Evolutionary conservation across 2,113 vertebrate genomes (phyloP), one percentile per base, ranked within the genome.

Genomic region (Hiodon alosoides): DNA sequence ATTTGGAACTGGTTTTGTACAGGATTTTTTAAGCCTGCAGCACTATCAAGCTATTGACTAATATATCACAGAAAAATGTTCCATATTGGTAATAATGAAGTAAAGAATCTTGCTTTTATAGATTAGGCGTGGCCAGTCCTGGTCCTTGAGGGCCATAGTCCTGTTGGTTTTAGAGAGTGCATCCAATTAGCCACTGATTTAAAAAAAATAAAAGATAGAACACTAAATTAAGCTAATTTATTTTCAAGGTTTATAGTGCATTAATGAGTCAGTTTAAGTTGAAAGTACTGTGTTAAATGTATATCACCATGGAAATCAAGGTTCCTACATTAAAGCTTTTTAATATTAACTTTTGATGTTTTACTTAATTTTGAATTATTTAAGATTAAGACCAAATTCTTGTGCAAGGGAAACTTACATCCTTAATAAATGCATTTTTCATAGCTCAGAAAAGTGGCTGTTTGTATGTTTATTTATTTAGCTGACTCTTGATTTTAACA

Each of bases 351-450:
- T 58, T 5, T 13, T 17, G 48, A 61, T 52, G 13, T 62, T 62
- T 62, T 62, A 51, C 51, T 72, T 71, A 11, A n/a, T 57, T 31
- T 62, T 11, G 47, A 58, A 17, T 14, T 3, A 71, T 60, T 60
- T 16, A 6, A 31, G 13, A 51, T 52, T 72, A 61, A 17, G 58
- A 58, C 54, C 31, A 46, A 16, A 16, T 31, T 10, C 54, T 17
- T 46, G 69, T 46, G 16, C 10, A 58, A 71, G 10, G 54, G 4
- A 17, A 71, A 46, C 10, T 59, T 54, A 59, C 50, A 31, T 5
- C 14, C 58, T 50, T 17, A 71, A n/a, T 71, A 47, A 59, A 50
- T 71, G 70, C 60, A 46, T 16, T 50, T 71, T 71, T 71, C 57
- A 50, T 59, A 57, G 70, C 70, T 71, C 55, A 0, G 31, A 50